These are phyloP conservation scores for Camelus dromedarius DNA, from an alignment of 2,113 vertebrate species.

Conservation along the genomic window DNA sequence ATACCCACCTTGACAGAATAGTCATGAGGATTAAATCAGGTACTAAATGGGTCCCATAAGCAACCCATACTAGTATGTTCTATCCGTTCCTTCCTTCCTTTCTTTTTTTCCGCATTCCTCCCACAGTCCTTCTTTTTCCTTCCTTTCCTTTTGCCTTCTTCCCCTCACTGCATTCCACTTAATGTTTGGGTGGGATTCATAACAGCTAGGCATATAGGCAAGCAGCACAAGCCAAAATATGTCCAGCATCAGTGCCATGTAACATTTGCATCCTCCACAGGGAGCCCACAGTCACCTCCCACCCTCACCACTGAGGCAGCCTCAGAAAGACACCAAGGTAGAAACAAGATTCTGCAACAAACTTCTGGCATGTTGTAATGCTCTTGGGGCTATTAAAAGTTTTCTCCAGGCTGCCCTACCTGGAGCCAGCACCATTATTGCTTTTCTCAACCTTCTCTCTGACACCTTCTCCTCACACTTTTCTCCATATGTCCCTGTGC, in stretches of 20 bases:
- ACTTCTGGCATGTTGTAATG: neutral
- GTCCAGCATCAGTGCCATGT: neutral
- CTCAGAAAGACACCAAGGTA: neutral
- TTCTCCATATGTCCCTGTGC: neutral
- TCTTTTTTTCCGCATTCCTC: neutral
- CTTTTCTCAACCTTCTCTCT: neutral
- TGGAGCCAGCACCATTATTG: neutral
- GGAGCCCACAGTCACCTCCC: neutral
- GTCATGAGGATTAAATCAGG: neutral
- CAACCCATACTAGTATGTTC: neutral
- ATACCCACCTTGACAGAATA: neutral
- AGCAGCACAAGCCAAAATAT: neutral
- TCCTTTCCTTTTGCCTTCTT: neutral
- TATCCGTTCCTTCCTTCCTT: neutral
- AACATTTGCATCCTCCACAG: neutral
- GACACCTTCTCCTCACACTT: neutral
- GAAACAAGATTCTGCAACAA: slow-evolving; percentile 7
- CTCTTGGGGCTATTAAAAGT: neutral
- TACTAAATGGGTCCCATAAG: neutral
- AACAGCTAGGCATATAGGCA: neutral
- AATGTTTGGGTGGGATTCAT: neutral
- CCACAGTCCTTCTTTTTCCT: neutral
- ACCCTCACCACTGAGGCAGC: neutral
- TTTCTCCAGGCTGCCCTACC: neutral
- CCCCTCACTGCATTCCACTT: neutral